A percentile compares a stretch with the other conserved stretches of the same genome.
phyloP scores from a whole-genome alignment of 2,113 vertebrate species.

The Cryptomyrus ogoouensis region DNA sequence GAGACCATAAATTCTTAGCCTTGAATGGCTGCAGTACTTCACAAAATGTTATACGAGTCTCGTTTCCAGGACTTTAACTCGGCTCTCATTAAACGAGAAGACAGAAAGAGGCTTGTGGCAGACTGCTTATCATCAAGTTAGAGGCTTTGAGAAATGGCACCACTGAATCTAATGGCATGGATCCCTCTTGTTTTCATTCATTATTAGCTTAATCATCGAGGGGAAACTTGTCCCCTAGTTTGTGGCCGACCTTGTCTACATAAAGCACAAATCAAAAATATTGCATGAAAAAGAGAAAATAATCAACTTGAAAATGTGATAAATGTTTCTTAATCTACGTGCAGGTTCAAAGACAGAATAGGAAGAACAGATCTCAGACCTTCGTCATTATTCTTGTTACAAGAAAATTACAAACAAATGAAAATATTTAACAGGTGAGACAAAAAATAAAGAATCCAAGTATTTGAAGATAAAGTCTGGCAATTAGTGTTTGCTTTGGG shows the following conservation, averaged over 20 bases:
- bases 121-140: constrained; percentile 10
- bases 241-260: background rate
- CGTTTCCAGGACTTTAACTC: constrained; percentile 46
- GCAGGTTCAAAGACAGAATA: background rate
- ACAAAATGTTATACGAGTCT: constrained; percentile 41
- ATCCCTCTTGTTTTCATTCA: background rate
- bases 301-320: background rate
- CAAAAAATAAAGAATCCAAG: background rate
- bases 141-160: constrained; percentile 5
- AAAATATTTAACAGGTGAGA: background rate
- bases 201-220: background rate
- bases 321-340: background rate
- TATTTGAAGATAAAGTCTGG: background rate
- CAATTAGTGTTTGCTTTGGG: background rate
- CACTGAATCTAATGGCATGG: background rate
- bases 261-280: background rate
- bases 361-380: background rate
- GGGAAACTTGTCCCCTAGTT: background rate
- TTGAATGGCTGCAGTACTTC: constrained; percentile 47
- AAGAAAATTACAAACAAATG: background rate
- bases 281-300: background rate
- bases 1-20: constrained; percentile 53
- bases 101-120: constrained; percentile 13
- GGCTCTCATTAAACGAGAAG: constrained; percentile 28
- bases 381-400: background rate